These are phyloP conservation scores for Apamea sordens DNA, from an alignment of 2,888 invertebrate genomes.

Conservation along the genomic window DNA sequence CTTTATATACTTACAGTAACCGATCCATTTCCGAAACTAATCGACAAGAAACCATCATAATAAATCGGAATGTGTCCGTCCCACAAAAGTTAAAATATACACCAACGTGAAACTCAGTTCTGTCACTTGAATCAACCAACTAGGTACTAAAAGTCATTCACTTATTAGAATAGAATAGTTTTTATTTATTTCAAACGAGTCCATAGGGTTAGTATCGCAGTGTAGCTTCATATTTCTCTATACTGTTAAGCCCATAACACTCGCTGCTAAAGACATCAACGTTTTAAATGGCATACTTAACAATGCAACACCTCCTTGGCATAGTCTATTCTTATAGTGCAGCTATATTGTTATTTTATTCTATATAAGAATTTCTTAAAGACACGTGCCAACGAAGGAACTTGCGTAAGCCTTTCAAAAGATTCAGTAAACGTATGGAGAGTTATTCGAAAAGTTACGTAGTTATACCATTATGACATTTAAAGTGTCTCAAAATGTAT, in stretches of 20 bases:
- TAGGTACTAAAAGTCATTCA: neutral
- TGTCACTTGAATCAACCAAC: neutral
- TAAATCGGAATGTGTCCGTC: neutral
- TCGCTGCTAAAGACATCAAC: conserved; percentile 11
- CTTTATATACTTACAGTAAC: neutral
- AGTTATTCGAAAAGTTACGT: neutral
- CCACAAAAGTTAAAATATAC: neutral
- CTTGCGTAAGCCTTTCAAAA: neutral
- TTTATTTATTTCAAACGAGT: no score
- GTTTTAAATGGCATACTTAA: neutral
- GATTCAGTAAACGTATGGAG: no score
- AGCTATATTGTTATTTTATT: neutral
- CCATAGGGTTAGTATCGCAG: neutral
- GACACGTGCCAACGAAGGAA: neutral
- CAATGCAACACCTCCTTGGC: conserved; percentile 1
- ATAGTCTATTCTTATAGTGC: neutral
- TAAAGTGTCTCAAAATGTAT: neutral
- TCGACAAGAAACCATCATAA: neutral
- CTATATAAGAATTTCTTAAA: neutral
- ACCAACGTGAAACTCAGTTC: neutral
- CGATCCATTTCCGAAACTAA: neutral
- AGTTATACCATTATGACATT: neutral
- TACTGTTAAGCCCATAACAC: neutral
- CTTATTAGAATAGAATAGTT: neutral
- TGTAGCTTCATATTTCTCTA: neutral